These are phyloP conservation scores for Epinephelus moara DNA, from an alignment of 2,113 vertebrate species.

Conservation along the genomic window DNA sequence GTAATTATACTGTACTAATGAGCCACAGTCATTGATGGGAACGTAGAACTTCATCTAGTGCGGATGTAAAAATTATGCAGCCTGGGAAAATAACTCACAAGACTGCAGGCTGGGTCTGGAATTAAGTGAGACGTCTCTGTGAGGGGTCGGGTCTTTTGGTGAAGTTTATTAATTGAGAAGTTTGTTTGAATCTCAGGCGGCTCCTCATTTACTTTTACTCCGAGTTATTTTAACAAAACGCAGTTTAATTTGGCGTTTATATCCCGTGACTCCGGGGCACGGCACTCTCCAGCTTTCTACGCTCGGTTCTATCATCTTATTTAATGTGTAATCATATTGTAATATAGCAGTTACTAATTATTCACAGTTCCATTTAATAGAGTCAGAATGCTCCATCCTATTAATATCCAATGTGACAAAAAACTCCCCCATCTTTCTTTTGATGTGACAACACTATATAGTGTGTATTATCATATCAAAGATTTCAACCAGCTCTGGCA, in stretches of 20 bases:
- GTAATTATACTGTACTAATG: conserved; percentile 59
- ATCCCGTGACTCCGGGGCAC: background rate
- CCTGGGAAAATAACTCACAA: background rate
- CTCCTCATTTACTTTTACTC: background rate
- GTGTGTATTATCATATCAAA: conserved; percentile 37
- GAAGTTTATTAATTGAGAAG: conserved; percentile 4
- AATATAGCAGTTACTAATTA: background rate
- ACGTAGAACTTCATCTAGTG: conserved; percentile 1
- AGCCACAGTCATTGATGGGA: conserved; percentile 35
- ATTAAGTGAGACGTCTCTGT: background rate
- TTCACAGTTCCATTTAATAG: background rate
- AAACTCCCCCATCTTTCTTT: background rate
- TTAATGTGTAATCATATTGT: background rate
- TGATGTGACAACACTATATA: background rate
- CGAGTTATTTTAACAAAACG: conserved; percentile 15
- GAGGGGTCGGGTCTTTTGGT: background rate
- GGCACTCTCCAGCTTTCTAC: background rate
- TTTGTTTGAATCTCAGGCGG: background rate
- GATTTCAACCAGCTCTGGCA: background rate
- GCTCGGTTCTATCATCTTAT: background rate
- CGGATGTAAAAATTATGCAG: background rate
- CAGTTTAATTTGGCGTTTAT: conserved; percentile 3
- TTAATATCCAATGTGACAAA: conserved; percentile 19
- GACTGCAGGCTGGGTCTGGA: background rate
- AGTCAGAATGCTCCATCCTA: background rate